These are phyloP conservation scores for Zaprionus kolodkinae DNA, from an alignment of 1,140 invertebrate species.

Conservation along the genomic window DNA sequence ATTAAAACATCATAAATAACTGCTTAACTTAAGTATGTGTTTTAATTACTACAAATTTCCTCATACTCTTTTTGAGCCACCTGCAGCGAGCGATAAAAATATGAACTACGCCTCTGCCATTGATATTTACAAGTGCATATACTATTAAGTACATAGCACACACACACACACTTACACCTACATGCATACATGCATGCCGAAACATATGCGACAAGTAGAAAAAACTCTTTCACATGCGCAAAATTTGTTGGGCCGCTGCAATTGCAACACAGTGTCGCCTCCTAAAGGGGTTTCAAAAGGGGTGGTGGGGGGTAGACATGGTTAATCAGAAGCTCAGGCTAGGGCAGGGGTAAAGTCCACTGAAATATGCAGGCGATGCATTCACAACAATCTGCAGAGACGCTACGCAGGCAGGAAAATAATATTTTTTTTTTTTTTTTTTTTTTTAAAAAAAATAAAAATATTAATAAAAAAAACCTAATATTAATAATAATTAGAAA, in stretches of 20 bases:
- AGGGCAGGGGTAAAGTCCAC: not conserved
- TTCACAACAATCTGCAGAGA: not conserved
- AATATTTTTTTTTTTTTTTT: no score
- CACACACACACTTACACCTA: not conserved
- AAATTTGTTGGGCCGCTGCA: constrained; percentile 33
- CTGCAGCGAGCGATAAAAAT: not conserved
- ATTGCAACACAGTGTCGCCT: constrained; percentile 7
- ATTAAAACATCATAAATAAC: not conserved
- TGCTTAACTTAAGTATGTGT: not conserved
- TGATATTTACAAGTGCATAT: constrained; percentile 25
- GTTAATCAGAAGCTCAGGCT: constrained; percentile 2
- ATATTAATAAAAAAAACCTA: no score
- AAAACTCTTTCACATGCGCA: constrained; percentile 37
- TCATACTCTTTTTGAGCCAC: not conserved
- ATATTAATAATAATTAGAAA: not conserved
- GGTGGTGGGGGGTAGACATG: not conserved
- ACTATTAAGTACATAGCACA: constrained; percentile 8
- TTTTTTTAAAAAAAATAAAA: no score
- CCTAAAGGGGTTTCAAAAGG: not conserved
- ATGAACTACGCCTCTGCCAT: constrained; percentile 30
- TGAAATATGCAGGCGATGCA: not conserved
- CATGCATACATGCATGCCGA: not conserved
- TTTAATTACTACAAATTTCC: not conserved
- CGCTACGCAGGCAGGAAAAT: not conserved
- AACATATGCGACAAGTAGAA: constrained; percentile 17